Conservation (phyloP, 2,113 vertebrate genomes). For the Forbesichthys papilliferus region DNA sequence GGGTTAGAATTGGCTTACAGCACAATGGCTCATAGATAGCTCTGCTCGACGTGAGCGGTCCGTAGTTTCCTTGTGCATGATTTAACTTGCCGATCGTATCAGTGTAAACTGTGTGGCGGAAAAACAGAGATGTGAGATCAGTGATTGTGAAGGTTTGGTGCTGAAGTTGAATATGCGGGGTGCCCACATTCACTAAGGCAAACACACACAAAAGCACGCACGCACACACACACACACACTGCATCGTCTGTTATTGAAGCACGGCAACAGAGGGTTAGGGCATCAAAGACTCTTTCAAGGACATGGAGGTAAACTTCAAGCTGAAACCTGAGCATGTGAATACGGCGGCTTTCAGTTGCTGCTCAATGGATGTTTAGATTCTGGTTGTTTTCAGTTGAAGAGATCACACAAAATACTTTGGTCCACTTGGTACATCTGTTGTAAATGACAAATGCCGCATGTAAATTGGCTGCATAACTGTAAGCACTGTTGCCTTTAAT, state of each 20-base stretch:
- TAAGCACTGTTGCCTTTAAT: not conserved
- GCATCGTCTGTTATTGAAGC: constrained; percentile 44
- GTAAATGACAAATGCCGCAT: no score
- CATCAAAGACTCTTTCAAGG: constrained; percentile 54
- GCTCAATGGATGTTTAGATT: constrained; percentile 2
- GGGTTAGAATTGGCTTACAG: constrained; percentile 33
- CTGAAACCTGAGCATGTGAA: constrained; percentile 44
- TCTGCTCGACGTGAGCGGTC: constrained; percentile 12
- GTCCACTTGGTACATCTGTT: not conserved
- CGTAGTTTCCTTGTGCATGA: constrained; percentile 25
- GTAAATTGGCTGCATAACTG: no score
- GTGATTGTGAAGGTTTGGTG: constrained; percentile 41
- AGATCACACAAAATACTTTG: constrained; percentile 10
- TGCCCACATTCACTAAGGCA: constrained; percentile 55
- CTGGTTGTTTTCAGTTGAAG: constrained; percentile 34
- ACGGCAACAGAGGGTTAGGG: constrained; percentile 28
- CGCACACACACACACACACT: constrained; percentile 26
- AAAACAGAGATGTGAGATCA: constrained; percentile 35
- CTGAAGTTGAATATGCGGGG: constrained; percentile 66
- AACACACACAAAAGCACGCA: constrained; percentile 44
- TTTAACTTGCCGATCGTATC: constrained; percentile 51
- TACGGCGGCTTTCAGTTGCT: constrained; percentile 24
- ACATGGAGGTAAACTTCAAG: constrained; percentile 49
- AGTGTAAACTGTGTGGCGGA: constrained; percentile 22
- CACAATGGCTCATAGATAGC: constrained; percentile 34